Conservation (phyloP, 2,888 invertebrate genomes). For the Athetis lepigone region DNA sequence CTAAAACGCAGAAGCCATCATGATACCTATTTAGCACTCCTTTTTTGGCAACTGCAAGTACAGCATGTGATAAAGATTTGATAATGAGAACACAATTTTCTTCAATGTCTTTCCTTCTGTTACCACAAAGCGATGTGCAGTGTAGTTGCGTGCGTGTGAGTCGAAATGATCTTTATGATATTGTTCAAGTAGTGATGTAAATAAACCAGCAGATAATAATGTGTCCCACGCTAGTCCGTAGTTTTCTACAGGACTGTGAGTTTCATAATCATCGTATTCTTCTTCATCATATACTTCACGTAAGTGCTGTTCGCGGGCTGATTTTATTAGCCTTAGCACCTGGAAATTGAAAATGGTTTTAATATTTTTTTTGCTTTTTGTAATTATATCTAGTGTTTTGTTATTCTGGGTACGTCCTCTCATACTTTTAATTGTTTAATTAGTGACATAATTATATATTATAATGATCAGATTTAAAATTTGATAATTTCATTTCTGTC, state of each 20-base stretch:
- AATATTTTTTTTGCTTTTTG: too few relatives aligned
- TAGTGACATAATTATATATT: too few relatives aligned
- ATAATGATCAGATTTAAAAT: too few relatives aligned
- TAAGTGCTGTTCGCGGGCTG: background rate
- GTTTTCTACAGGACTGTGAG: background rate
- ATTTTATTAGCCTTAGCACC: background rate
- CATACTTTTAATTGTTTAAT: too few relatives aligned
- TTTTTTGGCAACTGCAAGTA: too few relatives aligned
- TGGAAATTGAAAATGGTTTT: too few relatives aligned
- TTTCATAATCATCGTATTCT: background rate
- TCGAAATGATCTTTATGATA: background rate
- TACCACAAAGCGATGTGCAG: conserved; percentile 6
- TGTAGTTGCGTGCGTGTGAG: background rate
- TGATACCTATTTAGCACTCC: too few relatives aligned
- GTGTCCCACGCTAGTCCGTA: accelerated
- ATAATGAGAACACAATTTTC: background rate
- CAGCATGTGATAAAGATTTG: background rate
- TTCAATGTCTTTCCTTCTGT: background rate
- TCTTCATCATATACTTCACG: background rate
- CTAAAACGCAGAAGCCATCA: too few relatives aligned
- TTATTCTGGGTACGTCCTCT: too few relatives aligned
- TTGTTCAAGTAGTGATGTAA: background rate
- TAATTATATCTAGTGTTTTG: too few relatives aligned
- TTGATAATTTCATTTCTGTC: too few relatives aligned
- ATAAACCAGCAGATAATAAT: background rate